Evolutionary conservation across 2,888 invertebrate genomes (phyloP).

Genomic region (Lasiommata megera): DNA sequence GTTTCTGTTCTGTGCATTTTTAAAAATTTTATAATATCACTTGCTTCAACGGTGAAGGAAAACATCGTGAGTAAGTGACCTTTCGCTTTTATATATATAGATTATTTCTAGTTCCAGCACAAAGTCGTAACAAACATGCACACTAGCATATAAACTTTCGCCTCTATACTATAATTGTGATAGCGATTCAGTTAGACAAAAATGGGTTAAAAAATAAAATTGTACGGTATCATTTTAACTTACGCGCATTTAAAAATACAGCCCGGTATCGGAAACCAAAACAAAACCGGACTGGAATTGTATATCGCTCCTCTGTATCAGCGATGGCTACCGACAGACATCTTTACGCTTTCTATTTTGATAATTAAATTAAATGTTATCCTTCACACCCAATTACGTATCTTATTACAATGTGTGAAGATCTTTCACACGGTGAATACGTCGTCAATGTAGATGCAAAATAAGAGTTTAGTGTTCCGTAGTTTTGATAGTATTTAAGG

Average conservation of each 20-base stretch:
- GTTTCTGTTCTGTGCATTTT: no score
- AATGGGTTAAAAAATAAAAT: neutral
- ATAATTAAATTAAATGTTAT: slow-evolving; percentile 30
- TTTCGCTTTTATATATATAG: no score
- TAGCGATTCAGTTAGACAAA: neutral
- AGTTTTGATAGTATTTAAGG: neutral
- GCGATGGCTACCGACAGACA: neutral
- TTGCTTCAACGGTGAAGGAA: no score
- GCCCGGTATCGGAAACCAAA: neutral
- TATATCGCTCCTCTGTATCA: slow-evolving; percentile 6
- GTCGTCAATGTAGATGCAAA: neutral
- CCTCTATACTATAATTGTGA: no score
- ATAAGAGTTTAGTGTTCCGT: neutral
- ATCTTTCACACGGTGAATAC: slow-evolving; percentile 33
- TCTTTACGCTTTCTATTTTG: slow-evolving; percentile 20
- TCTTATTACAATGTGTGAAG: slow-evolving; percentile 25
- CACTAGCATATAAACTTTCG: no score
- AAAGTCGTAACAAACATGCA: no score
- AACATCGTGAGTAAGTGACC: no score
- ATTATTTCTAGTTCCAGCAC: no score
- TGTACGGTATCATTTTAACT: neutral
- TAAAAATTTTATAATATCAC: no score
- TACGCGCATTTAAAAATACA: neutral
- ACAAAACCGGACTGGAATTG: neutral
- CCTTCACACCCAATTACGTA: slow-evolving; percentile 31